Evolutionary conservation across 1,140 invertebrate genomes (phyloP).

Genomic region (Aricia agestis): DNA sequence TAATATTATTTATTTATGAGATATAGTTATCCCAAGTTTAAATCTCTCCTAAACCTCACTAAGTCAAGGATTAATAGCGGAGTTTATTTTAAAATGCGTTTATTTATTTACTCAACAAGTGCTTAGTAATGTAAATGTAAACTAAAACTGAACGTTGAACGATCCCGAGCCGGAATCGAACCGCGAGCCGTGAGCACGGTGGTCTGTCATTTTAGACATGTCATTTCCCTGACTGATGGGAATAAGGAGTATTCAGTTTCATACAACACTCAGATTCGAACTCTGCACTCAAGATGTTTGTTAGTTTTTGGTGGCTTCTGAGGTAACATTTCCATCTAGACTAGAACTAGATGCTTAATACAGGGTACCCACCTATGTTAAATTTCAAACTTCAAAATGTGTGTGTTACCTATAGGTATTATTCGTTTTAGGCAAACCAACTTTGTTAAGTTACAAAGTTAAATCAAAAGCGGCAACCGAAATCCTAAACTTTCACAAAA

Average conservation of each 20-base stretch:
- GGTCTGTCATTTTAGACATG: constrained; percentile 35
- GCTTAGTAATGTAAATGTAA: constrained; percentile 68
- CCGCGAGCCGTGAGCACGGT: constrained; percentile 32
- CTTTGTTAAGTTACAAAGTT: too few relatives aligned
- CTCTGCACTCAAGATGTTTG: constrained; percentile 17
- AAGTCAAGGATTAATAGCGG: constrained; percentile 64
- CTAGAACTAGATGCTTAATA: too few relatives aligned
- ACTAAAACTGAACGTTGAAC: constrained; percentile 50
- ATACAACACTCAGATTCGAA: constrained; percentile 17
- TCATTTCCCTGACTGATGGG: constrained; percentile 19
- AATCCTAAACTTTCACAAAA: neutral
- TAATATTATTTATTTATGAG: neutral
- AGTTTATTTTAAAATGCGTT: constrained; percentile 67
- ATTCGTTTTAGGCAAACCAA: too few relatives aligned
- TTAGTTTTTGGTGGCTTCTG: neutral
- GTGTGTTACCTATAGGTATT: too few relatives aligned
- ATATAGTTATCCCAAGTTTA: constrained; percentile 16
- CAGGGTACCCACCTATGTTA: too few relatives aligned
- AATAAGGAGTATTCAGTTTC: constrained; percentile 15
- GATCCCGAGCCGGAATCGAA: constrained; percentile 45
- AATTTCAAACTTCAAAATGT: too few relatives aligned
- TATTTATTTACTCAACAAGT: constrained; percentile 73
- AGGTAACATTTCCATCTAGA: too few relatives aligned
- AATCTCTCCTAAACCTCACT: constrained; percentile 49
- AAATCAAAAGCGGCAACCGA: neutral